phyloP scores from a whole-genome alignment of 2,888 invertebrate species.

The Drosophila recens region DNA sequence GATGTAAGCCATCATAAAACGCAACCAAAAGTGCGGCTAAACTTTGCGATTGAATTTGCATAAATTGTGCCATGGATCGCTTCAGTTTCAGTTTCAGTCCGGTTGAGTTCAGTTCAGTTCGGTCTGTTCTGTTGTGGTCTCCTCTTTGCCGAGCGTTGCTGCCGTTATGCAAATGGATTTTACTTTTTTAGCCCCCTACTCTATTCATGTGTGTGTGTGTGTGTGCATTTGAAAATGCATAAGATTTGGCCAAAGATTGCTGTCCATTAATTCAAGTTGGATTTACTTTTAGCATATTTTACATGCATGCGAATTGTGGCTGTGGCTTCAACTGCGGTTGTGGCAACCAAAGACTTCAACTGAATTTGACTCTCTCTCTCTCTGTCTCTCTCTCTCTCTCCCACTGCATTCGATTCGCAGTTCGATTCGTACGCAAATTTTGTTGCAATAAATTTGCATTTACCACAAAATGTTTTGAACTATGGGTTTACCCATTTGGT shows the following conservation, averaged over 20 bases:
- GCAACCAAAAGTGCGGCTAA: conserved; percentile 77
- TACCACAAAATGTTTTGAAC: conserved; percentile 78
- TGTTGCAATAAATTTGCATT: conserved; percentile 79
- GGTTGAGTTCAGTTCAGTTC: conserved; percentile 6
- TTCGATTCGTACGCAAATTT: conserved; percentile 73
- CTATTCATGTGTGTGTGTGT: conserved; percentile 20
- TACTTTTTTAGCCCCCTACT: conserved; percentile 13
- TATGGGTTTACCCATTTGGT: conserved; percentile 61
- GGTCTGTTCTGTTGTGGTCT: conserved; percentile 35
- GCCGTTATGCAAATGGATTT: conserved; percentile 74
- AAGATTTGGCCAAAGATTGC: conserved; percentile 80
- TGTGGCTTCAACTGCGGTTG: conserved; percentile 26
- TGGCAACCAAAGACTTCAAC: conserved; percentile 21
- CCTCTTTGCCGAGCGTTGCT: conserved; percentile 38
- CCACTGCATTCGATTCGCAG: conserved; percentile 47
- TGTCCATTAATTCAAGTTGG: conserved; percentile 82
- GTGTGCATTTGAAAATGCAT: conserved; percentile 76
- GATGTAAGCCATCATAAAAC: conserved; percentile 67
- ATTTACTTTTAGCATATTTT: conserved; percentile 82
- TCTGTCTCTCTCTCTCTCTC: neutral
- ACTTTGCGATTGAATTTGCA: conserved; percentile 82
- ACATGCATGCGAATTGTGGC: conserved; percentile 72
- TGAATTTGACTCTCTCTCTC: conserved; percentile 11
- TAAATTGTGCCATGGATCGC: conserved; percentile 71
- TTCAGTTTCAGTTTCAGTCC: conserved; percentile 38